A percentile compares a stretch with the other conserved stretches of the same genome.
Conservation (phyloP, 2,888 invertebrate genomes). For the Oligia strigilis region DNA sequence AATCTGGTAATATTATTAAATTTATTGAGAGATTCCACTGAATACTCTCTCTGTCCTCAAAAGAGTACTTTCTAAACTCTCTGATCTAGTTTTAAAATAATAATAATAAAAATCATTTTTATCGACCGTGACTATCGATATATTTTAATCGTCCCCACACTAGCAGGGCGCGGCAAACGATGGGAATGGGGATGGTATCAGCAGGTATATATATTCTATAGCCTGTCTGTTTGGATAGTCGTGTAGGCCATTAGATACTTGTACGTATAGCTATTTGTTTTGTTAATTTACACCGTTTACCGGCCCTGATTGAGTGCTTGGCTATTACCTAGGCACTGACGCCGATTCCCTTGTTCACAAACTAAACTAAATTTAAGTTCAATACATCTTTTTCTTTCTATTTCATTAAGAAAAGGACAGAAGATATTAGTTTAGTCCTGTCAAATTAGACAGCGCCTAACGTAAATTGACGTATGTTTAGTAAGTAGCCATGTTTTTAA, state of each 20-base stretch:
- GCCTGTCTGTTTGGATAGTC: constrained; percentile 32
- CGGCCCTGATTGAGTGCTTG: constrained; percentile 24
- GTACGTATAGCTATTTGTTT: constrained; percentile 28
- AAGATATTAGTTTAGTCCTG: too few relatives aligned
- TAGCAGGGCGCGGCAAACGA: constrained; percentile 64
- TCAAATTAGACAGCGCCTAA: too few relatives aligned
- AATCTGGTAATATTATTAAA: too few relatives aligned
- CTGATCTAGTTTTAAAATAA: not conserved
- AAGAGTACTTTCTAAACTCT: not conserved
- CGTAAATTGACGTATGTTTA: too few relatives aligned
- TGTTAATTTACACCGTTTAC: constrained; percentile 39
- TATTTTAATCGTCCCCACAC: constrained; percentile 24
- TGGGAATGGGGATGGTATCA: constrained; percentile 50
- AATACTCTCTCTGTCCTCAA: not conserved
- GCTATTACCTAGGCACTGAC: not conserved
- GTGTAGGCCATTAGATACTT: constrained; percentile 8
- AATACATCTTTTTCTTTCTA: too few relatives aligned
- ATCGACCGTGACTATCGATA: constrained; percentile 8
- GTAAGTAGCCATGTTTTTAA: too few relatives aligned
- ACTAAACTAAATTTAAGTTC: too few relatives aligned
- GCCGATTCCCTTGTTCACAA: too few relatives aligned
- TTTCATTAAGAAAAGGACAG: too few relatives aligned
- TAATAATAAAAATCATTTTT: too few relatives aligned
- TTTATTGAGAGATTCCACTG: not conserved
- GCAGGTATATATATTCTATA: constrained; percentile 33